A percentile compares a stretch with the other conserved stretches of the same genome.
phyloP scores from a whole-genome alignment of 2,113 vertebrate genomes.

The Canis aureus region DNA sequence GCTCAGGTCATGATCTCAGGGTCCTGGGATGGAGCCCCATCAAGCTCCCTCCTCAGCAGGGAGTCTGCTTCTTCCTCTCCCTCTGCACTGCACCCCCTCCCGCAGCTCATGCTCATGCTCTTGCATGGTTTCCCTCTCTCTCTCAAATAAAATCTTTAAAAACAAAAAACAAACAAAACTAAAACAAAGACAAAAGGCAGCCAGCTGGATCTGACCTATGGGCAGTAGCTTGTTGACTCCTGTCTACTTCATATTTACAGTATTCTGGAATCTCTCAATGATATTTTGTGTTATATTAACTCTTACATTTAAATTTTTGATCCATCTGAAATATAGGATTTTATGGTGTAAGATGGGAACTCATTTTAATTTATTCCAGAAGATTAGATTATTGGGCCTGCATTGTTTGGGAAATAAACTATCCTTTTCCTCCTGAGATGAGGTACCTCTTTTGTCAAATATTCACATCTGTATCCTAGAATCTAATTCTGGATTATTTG shows the following conservation, averaged over 20 bases:
- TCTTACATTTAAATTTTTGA: background rate
- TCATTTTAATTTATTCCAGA: background rate
- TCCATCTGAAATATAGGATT: background rate
- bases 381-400: background rate
- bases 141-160: background rate
- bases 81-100: background rate
- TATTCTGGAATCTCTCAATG: background rate
- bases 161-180: background rate
- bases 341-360: background rate
- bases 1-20: background rate
- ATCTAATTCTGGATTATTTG: constrained; percentile 42
- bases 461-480: background rate
- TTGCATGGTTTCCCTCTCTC: too few species aligned
- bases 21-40: background rate
- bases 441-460: background rate
- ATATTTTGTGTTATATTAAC: background rate
- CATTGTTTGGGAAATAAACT: background rate
- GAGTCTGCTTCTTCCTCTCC: background rate
- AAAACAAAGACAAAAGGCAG: background rate
- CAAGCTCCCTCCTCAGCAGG: background rate
- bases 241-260: background rate
- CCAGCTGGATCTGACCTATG: background rate
- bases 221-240: background rate
- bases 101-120: too few species aligned
- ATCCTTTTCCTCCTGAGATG: background rate